Percentiles rank a stretch among this genome's conserved stretches.
phyloP scores from a whole-genome alignment of 1,140 invertebrate genomes.

The Vanessa tameamea region DNA sequence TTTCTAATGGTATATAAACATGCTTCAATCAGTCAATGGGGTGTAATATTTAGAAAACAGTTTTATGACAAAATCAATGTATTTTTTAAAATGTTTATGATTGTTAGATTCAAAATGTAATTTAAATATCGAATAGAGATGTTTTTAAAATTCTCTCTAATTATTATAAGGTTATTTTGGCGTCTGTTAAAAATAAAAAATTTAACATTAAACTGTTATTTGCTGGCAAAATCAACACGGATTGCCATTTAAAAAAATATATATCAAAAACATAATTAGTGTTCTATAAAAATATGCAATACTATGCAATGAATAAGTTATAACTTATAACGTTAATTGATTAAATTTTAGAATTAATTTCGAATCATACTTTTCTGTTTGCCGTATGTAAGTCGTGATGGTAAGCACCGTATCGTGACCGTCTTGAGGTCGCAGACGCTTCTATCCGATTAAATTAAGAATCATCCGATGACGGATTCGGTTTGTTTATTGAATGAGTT shows the following conservation, averaged over 20 bases:
- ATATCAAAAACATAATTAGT: too few relatives aligned
- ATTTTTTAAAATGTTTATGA: too few relatives aligned
- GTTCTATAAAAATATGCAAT: too few relatives aligned
- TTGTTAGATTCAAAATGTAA: too few relatives aligned
- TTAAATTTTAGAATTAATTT: slow-evolving; percentile 6
- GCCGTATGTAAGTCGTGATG: slow-evolving; percentile 45
- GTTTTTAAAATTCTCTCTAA: too few relatives aligned
- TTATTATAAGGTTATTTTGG: not conserved
- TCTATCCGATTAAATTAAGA: slow-evolving; percentile 59
- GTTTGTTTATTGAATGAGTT: slow-evolving; percentile 57
- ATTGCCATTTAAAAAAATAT: too few relatives aligned
- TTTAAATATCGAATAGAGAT: too few relatives aligned
- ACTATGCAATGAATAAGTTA: not conserved
- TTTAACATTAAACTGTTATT: not conserved
- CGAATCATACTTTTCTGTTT: slow-evolving; percentile 8
- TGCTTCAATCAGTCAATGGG: too few relatives aligned
- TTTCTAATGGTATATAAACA: too few relatives aligned
- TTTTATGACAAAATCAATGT: too few relatives aligned
- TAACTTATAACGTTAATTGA: not conserved
- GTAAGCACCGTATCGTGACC: slow-evolving; percentile 31
- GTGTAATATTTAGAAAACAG: too few relatives aligned
- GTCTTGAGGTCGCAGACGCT: slow-evolving; percentile 40
- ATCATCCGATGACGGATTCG: slow-evolving; percentile 42
- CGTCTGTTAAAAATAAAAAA: not conserved
- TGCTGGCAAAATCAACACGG: not conserved